Conservation (phyloP, 2,113 vertebrate genomes). For the Zonotrichia leucophrys region DNA sequence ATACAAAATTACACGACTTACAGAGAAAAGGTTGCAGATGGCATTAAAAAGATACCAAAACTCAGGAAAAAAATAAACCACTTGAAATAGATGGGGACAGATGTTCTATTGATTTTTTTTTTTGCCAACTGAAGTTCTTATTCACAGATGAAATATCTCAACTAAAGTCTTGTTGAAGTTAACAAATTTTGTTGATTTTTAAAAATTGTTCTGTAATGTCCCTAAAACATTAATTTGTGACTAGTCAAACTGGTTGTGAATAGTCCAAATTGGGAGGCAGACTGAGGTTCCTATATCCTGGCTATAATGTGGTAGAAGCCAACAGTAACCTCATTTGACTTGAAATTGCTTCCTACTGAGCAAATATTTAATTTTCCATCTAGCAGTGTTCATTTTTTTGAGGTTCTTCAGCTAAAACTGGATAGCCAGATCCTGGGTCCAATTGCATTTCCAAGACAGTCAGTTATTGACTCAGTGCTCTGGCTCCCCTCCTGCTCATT, state of each 20-base stretch:
- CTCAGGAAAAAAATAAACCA: not conserved
- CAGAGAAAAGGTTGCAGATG: not conserved
- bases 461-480: not conserved
- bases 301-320: not conserved
- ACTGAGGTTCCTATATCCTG: not conserved
- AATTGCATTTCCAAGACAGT: not conserved
- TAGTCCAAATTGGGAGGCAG: not conserved
- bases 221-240: not conserved
- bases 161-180: not conserved
- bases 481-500: not conserved
- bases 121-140: not conserved
- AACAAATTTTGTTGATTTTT: not conserved
- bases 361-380: not conserved
- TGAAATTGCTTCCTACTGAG: not conserved
- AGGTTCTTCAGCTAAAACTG: not conserved
- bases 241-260: not conserved
- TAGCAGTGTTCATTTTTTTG: not conserved
- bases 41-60: not conserved
- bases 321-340: not conserved
- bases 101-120: not conserved
- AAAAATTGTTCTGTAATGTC: not conserved
- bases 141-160: not conserved
- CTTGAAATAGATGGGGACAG: not conserved
- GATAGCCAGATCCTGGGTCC: not conserved
- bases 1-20: not conserved